phyloP scores from a whole-genome alignment of 2,113 vertebrate species.

The Parus major region DNA sequence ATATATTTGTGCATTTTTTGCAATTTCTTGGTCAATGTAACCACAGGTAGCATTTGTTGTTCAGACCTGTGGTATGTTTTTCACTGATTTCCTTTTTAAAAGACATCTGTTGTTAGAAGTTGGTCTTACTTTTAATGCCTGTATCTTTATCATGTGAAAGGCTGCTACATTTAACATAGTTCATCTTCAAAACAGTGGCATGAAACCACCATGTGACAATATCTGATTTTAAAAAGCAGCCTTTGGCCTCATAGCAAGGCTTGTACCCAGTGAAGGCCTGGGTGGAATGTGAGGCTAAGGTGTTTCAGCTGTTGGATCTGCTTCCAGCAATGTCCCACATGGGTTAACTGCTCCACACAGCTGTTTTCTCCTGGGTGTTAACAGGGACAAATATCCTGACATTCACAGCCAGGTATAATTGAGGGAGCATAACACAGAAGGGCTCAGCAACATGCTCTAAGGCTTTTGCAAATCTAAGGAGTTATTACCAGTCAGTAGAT shows the following conservation, averaged over 20 bases:
- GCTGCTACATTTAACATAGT: neutral
- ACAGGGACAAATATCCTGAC: neutral
- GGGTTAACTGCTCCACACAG: neutral
- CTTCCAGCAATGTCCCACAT: neutral
- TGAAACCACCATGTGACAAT: neutral
- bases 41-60: neutral
- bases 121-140: neutral
- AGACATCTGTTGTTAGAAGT: neutral
- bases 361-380: neutral
- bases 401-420: neutral
- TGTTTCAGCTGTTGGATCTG: neutral
- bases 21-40: neutral
- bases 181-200: neutral
- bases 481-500: neutral
- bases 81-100: neutral
- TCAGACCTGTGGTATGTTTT: neutral
- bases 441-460: neutral
- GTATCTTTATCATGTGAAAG: neutral
- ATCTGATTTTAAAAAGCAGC: neutral
- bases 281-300: rapidly evolving
- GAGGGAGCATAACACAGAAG: neutral
- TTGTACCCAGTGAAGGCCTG: neutral
- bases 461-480: neutral
- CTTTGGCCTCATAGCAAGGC: neutral
- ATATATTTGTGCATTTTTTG: neutral